phyloP scores from a whole-genome alignment of 2,113 vertebrate species.

The Thamnaconus septentrionalis region DNA sequence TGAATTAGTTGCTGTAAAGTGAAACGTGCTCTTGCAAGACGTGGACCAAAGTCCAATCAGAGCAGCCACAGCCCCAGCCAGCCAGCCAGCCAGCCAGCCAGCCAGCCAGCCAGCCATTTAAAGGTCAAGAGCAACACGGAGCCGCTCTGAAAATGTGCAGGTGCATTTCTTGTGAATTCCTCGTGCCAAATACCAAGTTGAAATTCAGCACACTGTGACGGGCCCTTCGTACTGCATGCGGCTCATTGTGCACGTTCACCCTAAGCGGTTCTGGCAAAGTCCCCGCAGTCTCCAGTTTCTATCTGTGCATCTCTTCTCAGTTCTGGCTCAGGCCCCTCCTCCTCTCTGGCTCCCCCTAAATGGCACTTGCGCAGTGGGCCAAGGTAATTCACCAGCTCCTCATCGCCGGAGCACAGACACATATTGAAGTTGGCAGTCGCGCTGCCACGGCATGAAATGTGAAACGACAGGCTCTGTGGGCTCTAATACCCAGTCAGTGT shows the following conservation, averaged over 20 bases:
- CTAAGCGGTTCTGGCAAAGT: slow-evolving; percentile 1
- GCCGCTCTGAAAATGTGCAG: too few species aligned
- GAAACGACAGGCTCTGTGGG: slow-evolving; percentile 56
- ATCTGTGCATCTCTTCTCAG: slow-evolving; percentile 18
- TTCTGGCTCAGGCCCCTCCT: too few species aligned
- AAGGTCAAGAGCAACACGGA: too few species aligned
- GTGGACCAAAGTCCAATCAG: too few species aligned
- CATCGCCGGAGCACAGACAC: slow-evolving; percentile 28
- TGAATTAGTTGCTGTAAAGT: too few species aligned
- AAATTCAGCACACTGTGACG: too few species aligned
- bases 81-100: too few species aligned
- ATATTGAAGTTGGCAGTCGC: slow-evolving; percentile 61
- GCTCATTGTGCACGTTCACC: slow-evolving; percentile 16
- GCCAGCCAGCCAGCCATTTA: too few species aligned
- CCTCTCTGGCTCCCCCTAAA: slow-evolving; percentile 7
- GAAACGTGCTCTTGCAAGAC: too few species aligned
- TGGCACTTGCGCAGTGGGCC: slow-evolving; percentile 32
- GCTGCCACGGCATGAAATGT: slow-evolving; percentile 49
- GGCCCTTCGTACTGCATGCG: background rate
- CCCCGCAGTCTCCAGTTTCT: slow-evolving; percentile 10
- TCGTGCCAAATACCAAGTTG: too few species aligned
- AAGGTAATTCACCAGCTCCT: slow-evolving; percentile 41
- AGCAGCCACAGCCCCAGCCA: too few species aligned
- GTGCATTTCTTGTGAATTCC: too few species aligned
- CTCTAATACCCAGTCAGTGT: slow-evolving; percentile 51